Evolutionary conservation across 2,888 invertebrate species (phyloP), one percentile per base, ranked within the genome.

Genomic region (Rhyacophila evoluta): DNA sequence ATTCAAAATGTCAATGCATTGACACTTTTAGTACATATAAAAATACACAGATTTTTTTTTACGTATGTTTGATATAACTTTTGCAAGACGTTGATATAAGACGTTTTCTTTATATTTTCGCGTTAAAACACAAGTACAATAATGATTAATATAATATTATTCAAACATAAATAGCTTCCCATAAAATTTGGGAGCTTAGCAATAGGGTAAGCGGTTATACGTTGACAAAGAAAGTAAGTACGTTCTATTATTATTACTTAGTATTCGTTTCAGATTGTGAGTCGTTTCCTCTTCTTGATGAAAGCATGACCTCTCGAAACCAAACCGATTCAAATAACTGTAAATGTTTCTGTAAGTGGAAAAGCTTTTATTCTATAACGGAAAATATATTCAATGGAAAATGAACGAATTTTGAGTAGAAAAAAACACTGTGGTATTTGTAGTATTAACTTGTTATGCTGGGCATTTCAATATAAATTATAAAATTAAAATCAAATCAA

Each of bases 301-400:
- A 55, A 55, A 55, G 55, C 55, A 55, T 55, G 55, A 55, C 55
- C 55, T 55, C 19, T 55, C 19, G 12, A 25, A 55, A 55, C 19
- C 19, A 25, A 55, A 55, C 19, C 19, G 55, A 55, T 55, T 12
- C 55, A 55, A 55, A 55, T 55, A 55, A 55, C 55, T 55, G 19
- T 19, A 55, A 55, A 55, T 55, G 55, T 19, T 19, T 19, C 55
- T 19, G 15, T 19, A 55, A 55, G 25, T 55, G 55, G 55, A 10
- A 55, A 55, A 55, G 55, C 55, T 55, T 55, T 19, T 55, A 55
- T 55, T 55, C 15, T 19, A 10, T 19, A 55, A 55, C 15, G 25
- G 55, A 55, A 55, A 55, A 55, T 55, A 8, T 55, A 25, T 25
- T 55, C 55, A 19, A 12, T 15, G 10, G 55, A 19, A 55, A 55